Evolutionary conservation across 64 coral and sea anemone genomes (phyloP).

Genomic region (Dendrophyllia cribrosa): DNA sequence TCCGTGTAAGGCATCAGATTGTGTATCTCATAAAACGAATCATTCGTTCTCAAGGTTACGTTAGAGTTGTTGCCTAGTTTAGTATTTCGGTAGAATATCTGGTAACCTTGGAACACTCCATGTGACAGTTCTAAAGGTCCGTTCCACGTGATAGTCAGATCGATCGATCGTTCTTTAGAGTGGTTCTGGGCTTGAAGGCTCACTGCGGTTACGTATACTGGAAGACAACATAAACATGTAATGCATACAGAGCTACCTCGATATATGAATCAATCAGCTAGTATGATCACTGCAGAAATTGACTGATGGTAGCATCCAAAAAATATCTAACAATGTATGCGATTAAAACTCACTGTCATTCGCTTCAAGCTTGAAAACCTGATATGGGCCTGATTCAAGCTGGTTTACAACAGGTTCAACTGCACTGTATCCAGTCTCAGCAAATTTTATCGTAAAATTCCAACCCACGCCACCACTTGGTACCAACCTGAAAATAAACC

Average conservation of each 20-base stretch:
- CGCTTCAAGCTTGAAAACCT: not conserved
- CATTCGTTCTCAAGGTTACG: not conserved
- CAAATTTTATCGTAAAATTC: not conserved
- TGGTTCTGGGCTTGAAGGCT: constrained; percentile 18
- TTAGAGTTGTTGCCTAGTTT: not conserved
- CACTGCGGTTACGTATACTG: constrained; percentile 25
- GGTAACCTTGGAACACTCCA: constrained; percentile 40
- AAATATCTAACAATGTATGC: too few relatives aligned
- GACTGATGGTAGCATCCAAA: too few relatives aligned
- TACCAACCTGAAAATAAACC: too few relatives aligned
- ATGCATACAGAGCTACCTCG: not conserved
- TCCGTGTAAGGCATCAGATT: constrained; percentile 15
- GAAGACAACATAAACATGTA: not conserved
- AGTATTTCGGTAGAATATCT: constrained; percentile 25
- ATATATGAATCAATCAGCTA: too few relatives aligned
- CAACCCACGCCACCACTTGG: not conserved
- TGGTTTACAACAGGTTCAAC: constrained; percentile 4
- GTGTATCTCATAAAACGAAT: constrained; percentile 23
- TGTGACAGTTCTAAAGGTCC: constrained; percentile 3
- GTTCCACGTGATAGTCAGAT: not conserved
- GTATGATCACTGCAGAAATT: too few relatives aligned
- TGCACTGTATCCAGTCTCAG: not conserved
- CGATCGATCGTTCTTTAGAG: not conserved
- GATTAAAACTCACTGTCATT: constrained; percentile 24
- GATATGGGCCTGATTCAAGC: not conserved